phyloP scores from a whole-genome alignment of 2,888 invertebrate species.

The Dasypogon diadema region DNA sequence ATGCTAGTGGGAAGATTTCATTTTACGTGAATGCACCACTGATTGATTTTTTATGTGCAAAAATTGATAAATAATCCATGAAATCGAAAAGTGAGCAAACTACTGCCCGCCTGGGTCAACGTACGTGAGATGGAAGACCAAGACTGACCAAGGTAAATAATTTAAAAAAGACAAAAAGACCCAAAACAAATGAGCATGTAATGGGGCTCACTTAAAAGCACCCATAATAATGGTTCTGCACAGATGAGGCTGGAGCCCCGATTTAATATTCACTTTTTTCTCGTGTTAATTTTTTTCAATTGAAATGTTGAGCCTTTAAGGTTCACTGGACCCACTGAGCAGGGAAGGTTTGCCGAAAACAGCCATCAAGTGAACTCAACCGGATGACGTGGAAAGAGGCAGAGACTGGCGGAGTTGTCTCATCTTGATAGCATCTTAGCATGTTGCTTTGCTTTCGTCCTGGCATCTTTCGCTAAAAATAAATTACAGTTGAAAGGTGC shows the following conservation, averaged over 20 bases:
- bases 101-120: conserved; percentile 8
- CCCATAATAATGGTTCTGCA: neutral
- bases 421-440: neutral
- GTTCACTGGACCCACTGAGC: conserved; percentile 33
- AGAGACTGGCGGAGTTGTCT: neutral
- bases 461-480: conserved; percentile 30
- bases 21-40: no score
- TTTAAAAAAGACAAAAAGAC: conserved; percentile 19
- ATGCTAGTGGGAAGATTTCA: no score
- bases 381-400: conserved; percentile 16
- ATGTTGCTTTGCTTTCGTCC: conserved; percentile 2
- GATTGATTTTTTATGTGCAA: neutral
- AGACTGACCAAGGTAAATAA: conserved; percentile 27
- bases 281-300: conserved; percentile 13
- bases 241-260: neutral
- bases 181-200: conserved; percentile 18
- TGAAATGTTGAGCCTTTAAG: conserved; percentile 11
- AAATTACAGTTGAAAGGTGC: conserved; percentile 19
- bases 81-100: neutral
- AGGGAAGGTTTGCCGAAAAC: conserved; percentile 19
- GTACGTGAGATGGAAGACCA: conserved; percentile 12
- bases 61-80: neutral
- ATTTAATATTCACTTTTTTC: neutral
- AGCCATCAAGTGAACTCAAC: conserved; percentile 31
- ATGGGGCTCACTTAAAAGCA: conserved; percentile 28